Conservation (phyloP, 2,888 invertebrate genomes). For the Synanthedon andrenaeformis region DNA sequence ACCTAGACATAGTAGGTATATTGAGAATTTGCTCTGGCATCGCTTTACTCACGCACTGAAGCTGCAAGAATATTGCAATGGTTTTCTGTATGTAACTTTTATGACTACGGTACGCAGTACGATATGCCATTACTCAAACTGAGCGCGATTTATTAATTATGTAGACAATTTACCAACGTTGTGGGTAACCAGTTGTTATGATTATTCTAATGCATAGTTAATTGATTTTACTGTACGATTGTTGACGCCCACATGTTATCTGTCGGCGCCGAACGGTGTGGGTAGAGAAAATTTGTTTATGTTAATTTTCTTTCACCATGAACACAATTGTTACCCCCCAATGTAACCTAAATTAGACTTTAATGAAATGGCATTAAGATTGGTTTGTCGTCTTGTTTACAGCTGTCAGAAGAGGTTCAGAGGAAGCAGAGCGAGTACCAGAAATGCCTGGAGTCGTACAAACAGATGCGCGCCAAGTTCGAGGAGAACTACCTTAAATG, state of each 20-base stretch:
- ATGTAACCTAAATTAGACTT: too few species aligned
- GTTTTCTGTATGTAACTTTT: too few species aligned
- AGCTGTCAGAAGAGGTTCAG: conserved; percentile 90
- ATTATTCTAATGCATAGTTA: background rate
- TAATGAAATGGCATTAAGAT: too few species aligned
- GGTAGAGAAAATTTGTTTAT: background rate
- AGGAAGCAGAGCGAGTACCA: conserved; percentile 92
- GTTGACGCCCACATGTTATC: background rate
- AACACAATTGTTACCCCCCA: too few species aligned
- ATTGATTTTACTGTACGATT: background rate
- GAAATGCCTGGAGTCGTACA: conserved; percentile 90
- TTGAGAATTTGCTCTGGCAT: too few species aligned
- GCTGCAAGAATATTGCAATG: too few species aligned
- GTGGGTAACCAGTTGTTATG: background rate
- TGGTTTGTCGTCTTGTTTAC: conserved; percentile 11
- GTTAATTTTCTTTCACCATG: too few species aligned
- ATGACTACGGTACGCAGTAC: too few species aligned
- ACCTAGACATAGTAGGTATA: too few species aligned
- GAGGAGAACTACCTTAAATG: conserved; percentile 94
- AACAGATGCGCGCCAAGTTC: conserved; percentile 88
- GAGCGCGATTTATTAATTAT: too few species aligned
- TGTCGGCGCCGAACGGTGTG: background rate
- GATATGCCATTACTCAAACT: too few species aligned
- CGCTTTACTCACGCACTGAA: too few species aligned
- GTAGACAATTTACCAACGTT: background rate